These are phyloP conservation scores for Desmodus rotundus DNA, from an alignment of 2,113 vertebrate genomes.

Conservation along the genomic window DNA sequence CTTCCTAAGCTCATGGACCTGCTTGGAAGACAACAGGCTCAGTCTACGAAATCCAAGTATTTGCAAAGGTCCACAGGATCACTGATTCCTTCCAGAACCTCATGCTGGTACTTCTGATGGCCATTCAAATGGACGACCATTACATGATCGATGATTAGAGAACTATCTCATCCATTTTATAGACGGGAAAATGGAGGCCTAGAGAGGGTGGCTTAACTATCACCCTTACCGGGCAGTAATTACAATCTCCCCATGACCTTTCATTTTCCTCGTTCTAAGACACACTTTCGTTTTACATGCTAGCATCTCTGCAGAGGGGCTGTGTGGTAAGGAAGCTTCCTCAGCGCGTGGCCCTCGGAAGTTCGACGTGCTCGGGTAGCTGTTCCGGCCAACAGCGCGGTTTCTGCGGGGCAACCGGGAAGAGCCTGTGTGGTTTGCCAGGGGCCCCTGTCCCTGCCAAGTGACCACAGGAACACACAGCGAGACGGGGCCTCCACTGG, in stretches of 20 bases:
- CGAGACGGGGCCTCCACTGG: rapidly evolving
- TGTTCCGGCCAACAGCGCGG: background rate
- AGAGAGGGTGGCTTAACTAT: background rate
- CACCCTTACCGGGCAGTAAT: background rate
- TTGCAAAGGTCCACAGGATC: background rate
- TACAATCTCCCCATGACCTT: background rate
- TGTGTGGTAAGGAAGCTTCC: background rate
- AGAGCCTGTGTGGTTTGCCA: background rate
- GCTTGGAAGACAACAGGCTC: background rate
- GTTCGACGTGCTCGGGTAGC: background rate
- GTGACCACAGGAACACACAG: rapidly evolving
- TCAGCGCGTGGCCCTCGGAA: background rate
- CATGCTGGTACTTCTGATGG: background rate
- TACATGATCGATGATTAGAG: background rate
- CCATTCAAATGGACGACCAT: background rate
- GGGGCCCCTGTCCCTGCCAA: background rate
- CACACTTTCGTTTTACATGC: background rate
- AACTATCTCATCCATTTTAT: background rate
- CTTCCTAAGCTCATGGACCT: background rate
- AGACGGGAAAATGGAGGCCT: background rate
- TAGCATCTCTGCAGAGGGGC: background rate
- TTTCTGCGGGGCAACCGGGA: background rate
- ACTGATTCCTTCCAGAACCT: background rate
- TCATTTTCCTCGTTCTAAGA: background rate
- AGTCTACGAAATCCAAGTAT: background rate